Conservation (phyloP, 2,113 vertebrate species). For the Forbesichthys agassizii region DNA sequence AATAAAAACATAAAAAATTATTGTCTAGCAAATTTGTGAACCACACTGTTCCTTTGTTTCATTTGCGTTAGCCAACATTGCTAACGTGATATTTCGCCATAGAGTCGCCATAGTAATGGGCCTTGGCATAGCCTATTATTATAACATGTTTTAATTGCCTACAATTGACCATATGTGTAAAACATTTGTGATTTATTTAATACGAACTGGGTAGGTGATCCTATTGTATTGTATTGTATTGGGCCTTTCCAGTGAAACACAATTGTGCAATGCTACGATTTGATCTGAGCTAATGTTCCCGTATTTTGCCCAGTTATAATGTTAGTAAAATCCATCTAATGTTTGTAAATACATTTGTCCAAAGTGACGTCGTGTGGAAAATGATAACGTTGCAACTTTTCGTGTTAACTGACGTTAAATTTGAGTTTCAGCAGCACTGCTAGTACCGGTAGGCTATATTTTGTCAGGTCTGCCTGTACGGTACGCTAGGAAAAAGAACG, state of each 20-base stretch:
- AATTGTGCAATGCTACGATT: conserved; percentile 9
- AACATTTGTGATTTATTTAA: neutral
- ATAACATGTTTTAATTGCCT: neutral
- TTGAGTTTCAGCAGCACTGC: too few relatives aligned
- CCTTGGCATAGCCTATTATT: neutral
- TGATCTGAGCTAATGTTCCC: neutral
- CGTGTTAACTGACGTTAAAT: rapidly evolving
- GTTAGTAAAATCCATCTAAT: neutral
- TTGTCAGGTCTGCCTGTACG: conserved; percentile 8
- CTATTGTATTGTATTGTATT: neutral
- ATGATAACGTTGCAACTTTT: neutral
- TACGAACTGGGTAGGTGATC: neutral
- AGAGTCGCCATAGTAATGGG: too few relatives aligned
- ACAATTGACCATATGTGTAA: neutral
- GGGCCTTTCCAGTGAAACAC: neutral
- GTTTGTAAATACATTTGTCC: neutral
- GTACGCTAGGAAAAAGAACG: conserved; percentile 53
- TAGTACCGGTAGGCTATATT: too few relatives aligned
- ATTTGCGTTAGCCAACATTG: conserved; percentile 30
- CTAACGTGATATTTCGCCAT: conserved; percentile 14
- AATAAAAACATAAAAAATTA: neutral
- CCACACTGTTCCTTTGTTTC: conserved; percentile 51
- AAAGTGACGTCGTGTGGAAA: rapidly evolving
- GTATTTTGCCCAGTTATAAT: neutral
- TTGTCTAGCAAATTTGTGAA: neutral